Conservation (phyloP, 2,888 invertebrate genomes). For the Epirrhoe alternata region DNA sequence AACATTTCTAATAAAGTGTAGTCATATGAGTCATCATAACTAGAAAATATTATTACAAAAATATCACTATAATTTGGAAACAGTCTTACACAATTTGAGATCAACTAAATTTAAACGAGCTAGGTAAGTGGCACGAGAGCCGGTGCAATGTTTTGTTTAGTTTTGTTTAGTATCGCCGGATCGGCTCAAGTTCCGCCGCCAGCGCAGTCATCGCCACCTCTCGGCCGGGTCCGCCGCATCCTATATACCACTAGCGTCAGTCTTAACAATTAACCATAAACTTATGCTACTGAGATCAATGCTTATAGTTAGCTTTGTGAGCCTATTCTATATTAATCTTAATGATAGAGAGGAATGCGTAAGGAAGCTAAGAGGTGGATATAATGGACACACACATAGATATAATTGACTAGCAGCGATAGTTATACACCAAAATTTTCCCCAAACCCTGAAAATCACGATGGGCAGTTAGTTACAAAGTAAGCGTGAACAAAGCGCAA, state of each 20-base stretch:
- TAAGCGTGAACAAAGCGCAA: constrained; percentile 44
- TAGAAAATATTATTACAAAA: constrained; percentile 58
- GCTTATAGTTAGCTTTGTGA: constrained; percentile 37
- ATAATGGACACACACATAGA: too few species aligned
- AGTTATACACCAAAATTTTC: constrained; percentile 36
- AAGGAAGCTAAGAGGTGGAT: constrained; percentile 41
- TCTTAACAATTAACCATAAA: constrained; percentile 60
- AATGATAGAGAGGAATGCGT: constrained; percentile 40
- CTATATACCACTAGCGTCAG: constrained; percentile 60
- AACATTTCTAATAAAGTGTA: constrained; percentile 62
- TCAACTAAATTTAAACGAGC: constrained; percentile 45
- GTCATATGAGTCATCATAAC: constrained; percentile 60
- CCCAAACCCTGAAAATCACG: constrained; percentile 38
- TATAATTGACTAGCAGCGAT: constrained; percentile 32
- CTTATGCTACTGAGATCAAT: constrained; percentile 53
- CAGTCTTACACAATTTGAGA: constrained; percentile 49
- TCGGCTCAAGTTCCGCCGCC: constrained; percentile 39
- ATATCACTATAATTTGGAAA: constrained; percentile 47
- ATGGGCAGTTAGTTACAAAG: constrained; percentile 37
- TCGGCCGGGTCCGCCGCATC: constrained; percentile 46
- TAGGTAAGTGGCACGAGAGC: constrained; percentile 31
- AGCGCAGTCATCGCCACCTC: constrained; percentile 46
- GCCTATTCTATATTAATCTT: constrained; percentile 43
- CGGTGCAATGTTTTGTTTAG: constrained; percentile 31
- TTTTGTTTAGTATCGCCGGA: constrained; percentile 40